Percentiles rank a stretch among this genome's conserved stretches.
Conservation (phyloP, 2,113 vertebrate species). For the Hemibagrus wyckioides region DNA sequence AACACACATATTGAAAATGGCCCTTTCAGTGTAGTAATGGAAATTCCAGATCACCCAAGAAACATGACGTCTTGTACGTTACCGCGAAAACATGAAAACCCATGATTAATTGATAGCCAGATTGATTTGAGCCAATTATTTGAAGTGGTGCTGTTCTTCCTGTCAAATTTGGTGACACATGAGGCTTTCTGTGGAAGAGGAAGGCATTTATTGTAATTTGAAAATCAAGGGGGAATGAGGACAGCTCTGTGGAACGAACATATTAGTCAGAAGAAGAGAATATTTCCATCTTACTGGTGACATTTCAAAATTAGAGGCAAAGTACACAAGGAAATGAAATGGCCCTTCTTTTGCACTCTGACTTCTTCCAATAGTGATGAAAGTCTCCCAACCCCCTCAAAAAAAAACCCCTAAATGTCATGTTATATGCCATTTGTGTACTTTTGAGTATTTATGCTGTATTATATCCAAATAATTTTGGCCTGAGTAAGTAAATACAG, state of each 20-base stretch:
- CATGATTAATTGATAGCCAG: conserved; percentile 69
- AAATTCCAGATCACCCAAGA: conserved; percentile 55
- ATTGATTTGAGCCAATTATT: conserved; percentile 68
- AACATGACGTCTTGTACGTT: conserved; percentile 56
- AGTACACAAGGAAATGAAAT: background rate
- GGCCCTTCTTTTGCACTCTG: background rate
- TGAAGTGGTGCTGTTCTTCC: conserved; percentile 49
- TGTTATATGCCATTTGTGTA: background rate
- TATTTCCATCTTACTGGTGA: conserved; percentile 2
- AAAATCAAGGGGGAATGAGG: conserved; percentile 40
- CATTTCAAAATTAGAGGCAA: background rate
- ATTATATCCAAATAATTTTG: conserved; percentile 26
- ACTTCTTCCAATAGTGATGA: background rate
- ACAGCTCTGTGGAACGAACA: background rate
- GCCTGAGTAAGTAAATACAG: conserved; percentile 33
- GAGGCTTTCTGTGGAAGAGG: conserved; percentile 51
- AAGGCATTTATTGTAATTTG: conserved; percentile 43
- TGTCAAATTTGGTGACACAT: conserved; percentile 58
- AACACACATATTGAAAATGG: conserved; percentile 40
- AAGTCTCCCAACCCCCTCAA: background rate
- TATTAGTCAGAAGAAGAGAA: background rate
- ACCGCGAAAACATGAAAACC: conserved; percentile 62
- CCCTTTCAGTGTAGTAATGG: conserved; percentile 60
- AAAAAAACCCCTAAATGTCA: background rate
- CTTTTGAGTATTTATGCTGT: background rate